phyloP scores from a whole-genome alignment of 2,113 vertebrate species.

The Muntiacus reevesi region DNA sequence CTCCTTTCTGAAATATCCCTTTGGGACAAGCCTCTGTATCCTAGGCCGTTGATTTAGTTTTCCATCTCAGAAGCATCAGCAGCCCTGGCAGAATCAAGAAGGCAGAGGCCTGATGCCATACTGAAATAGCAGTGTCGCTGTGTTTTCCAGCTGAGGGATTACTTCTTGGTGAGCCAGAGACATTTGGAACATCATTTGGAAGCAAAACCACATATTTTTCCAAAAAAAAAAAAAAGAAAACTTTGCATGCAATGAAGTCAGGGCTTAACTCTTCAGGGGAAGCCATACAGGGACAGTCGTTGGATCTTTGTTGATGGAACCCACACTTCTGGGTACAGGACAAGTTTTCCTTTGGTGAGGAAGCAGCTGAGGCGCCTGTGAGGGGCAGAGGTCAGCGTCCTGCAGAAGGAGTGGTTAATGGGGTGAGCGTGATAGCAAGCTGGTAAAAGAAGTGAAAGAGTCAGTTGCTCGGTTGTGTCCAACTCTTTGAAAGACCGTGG shows the following conservation, averaged over 20 bases:
- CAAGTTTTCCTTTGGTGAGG: neutral
- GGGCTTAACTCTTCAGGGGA: slow-evolving; percentile 64
- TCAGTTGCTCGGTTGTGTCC: neutral
- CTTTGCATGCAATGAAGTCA: slow-evolving; percentile 66
- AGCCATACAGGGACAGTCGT: neutral
- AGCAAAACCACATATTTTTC: slow-evolving; percentile 66
- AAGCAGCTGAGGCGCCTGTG: neutral
- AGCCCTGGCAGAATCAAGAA: slow-evolving; percentile 70
- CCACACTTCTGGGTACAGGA: neutral
- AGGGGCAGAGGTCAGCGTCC: neutral
- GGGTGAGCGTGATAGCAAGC: neutral
- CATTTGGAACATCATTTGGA: slow-evolving; percentile 79
- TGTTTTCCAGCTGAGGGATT: slow-evolving; percentile 80
- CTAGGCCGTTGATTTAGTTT: slow-evolving; percentile 56
- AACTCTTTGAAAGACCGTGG: neutral
- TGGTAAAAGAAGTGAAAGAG: neutral
- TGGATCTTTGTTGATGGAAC: neutral
- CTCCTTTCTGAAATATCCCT: neutral
- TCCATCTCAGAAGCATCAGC: slow-evolving; percentile 66
- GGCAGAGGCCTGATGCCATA: slow-evolving; percentile 69
- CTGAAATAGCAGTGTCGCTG: slow-evolving; percentile 75
- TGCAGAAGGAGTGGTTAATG: neutral
- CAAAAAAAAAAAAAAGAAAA: slow-evolving; percentile 40
- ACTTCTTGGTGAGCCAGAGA: slow-evolving; percentile 73
- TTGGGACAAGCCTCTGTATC: neutral